Percentiles rank a stretch among this genome's conserved stretches.
phyloP scores from a whole-genome alignment of 1,140 invertebrate species.

The Amyelois transitella region DNA sequence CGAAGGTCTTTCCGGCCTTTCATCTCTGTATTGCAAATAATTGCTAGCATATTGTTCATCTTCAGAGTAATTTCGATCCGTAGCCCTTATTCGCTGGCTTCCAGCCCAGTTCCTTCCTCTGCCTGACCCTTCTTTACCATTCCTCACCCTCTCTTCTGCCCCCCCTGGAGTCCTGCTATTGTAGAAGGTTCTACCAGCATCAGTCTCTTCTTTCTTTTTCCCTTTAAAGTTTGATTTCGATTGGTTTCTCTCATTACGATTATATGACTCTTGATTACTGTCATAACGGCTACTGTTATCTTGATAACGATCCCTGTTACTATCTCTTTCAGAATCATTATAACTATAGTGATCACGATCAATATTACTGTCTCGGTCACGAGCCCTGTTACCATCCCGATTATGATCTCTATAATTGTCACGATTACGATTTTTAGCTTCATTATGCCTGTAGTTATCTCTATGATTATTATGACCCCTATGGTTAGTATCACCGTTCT shows the following conservation, averaged over 20 bases:
- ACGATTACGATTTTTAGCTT: conserved; percentile 10
- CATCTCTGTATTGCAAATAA: conserved; percentile 43
- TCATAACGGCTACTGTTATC: conserved; percentile 14
- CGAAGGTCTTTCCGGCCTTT: conserved; percentile 22
- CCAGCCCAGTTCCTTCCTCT: conserved; percentile 43
- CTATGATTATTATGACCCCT: conserved; percentile 13
- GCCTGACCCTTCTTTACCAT: conserved; percentile 42
- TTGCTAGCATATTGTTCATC: conserved; percentile 60
- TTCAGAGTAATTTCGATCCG: conserved; percentile 40
- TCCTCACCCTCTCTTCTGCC: conserved; percentile 45
- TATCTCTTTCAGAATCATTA: background rate
- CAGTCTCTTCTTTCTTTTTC: conserved; percentile 53
- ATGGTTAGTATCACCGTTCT: conserved; percentile 17
- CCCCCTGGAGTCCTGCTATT: conserved; percentile 52
- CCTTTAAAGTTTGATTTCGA: conserved; percentile 41
- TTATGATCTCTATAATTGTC: conserved; percentile 4
- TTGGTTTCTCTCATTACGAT: conserved; percentile 23
- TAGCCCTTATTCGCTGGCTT: conserved; percentile 35
- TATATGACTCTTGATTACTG: conserved; percentile 17
- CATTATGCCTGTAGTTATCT: conserved; percentile 18
- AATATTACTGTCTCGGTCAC: background rate
- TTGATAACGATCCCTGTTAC: background rate
- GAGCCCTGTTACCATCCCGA: background rate
- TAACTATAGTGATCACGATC: background rate
- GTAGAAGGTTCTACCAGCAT: conserved; percentile 48